These are phyloP conservation scores for Dynastes grantii DNA, from an alignment of 2,888 invertebrate genomes.

Conservation along the genomic window DNA sequence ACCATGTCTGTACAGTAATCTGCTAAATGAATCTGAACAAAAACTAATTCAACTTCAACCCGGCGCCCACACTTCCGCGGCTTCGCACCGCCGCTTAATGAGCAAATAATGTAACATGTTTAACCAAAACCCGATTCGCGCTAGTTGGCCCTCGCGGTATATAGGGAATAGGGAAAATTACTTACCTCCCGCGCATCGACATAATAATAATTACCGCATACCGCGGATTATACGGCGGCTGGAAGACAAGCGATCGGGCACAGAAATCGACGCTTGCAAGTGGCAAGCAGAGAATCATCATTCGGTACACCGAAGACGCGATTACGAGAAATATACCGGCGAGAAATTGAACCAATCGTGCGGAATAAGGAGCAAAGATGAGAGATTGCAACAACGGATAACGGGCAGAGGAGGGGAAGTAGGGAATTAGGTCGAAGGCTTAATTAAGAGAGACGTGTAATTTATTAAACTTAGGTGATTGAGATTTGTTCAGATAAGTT, in stretches of 20 bases:
- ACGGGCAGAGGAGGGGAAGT: background rate
- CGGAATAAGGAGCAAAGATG: background rate
- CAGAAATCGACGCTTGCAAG: background rate
- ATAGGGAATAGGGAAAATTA: background rate
- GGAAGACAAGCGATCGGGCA: background rate
- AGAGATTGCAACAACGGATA: background rate
- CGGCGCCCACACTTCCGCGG: background rate
- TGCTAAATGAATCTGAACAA: slow-evolving; percentile 34
- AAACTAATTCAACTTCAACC: slow-evolving; percentile 15
- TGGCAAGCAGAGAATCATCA: too few species aligned
- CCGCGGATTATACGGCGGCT: background rate
- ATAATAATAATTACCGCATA: slow-evolving; percentile 11
- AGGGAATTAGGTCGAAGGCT: background rate
- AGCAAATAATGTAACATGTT: slow-evolving; percentile 34
- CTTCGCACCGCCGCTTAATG: slow-evolving; percentile 21
- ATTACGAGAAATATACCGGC: slow-evolving; percentile 4
- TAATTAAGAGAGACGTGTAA: slow-evolving; percentile 7
- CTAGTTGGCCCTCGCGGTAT: background rate
- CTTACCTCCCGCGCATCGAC: background rate
- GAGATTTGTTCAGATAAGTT: background rate
- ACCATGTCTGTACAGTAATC: slow-evolving; percentile 16
- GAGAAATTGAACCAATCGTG: slow-evolving; percentile 1
- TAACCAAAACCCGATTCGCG: slow-evolving; percentile 5
- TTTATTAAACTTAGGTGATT: background rate
- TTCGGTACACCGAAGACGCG: background rate